Evolutionary conservation across 2,797 vertebrate species (phyloP), one percentile per base, ranked within the genome.

Genomic region (Sternarchorhynchus goeldii): DNA sequence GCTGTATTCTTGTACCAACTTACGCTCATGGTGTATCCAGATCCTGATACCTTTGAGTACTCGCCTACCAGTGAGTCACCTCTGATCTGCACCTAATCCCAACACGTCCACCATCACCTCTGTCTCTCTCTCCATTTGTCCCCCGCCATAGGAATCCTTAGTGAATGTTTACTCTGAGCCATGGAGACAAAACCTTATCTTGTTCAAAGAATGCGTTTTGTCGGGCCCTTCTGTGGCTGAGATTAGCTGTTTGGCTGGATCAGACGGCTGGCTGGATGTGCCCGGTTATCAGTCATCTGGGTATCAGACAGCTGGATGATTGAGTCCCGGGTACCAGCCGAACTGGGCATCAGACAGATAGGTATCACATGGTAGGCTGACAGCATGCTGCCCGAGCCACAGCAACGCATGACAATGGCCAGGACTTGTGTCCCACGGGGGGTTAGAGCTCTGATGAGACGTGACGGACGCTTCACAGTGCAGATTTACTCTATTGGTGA

Each of bases 131-230:
- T 29, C 25, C 1, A 29, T 55, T 53, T 18, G 53, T 65, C 32
- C 16, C 41, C 3, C 31, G 66, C 21, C 70, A 58, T 62, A 56
- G 14, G 5, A 70, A 70, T 45, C 31, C 31, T 50, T 63, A 64
- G 41, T 18, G 4, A 50, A 57, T 72, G 60, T 77, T 79, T 65
- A 56, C 57, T 70, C 20, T 34, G 20, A 45, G 25, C 69, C 36
- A 68, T 63, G 50, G 72, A 76, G 65, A 70, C 69, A 70, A 67
- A 76, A 64, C 41, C 63, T 77, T 74, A 79, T 79, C 60, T 81
- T 25, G 45, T 68, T 68, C 56, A 68, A 77, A 77, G 76, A 77
- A 79, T 57, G 56, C 16, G 50, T 75, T 77, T 77, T 74, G 73
- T 79, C 50, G 10, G 57, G 39, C 64, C 58, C 3, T 65, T 67